Percentiles rank a stretch among this genome's conserved stretches.
Conservation (phyloP, 1,140 invertebrate genomes). For the Teleopsis dalmanni region DNA sequence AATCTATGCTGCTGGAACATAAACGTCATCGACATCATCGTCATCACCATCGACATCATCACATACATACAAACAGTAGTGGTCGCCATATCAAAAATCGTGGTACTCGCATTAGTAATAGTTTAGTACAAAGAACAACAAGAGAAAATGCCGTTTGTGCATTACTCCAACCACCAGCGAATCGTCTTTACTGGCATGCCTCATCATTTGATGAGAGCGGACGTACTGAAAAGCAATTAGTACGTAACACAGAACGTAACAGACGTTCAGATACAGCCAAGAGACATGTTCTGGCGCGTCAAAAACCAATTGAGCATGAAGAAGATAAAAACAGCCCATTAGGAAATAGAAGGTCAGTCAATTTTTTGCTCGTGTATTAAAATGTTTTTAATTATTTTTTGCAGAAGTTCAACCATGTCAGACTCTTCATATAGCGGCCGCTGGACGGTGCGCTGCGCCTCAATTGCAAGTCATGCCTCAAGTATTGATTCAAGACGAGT, state of each 20-base stretch:
- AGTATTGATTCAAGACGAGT: slow-evolving; percentile 39
- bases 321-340: slow-evolving; percentile 37
- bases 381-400: slow-evolving; percentile 3
- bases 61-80: slow-evolving; percentile 16
- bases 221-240: slow-evolving; percentile 35
- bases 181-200: slow-evolving; percentile 36
- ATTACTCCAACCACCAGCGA: slow-evolving; percentile 29
- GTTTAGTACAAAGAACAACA: slow-evolving; percentile 31
- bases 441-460: slow-evolving; percentile 37
- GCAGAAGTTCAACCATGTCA: slow-evolving; percentile 39
- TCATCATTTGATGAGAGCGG: slow-evolving; percentile 50
- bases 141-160: slow-evolving; percentile 23
- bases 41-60: slow-evolving; percentile 24
- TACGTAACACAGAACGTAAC: slow-evolving; percentile 46
- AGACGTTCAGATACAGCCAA: slow-evolving; percentile 58
- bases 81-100: slow-evolving; percentile 13
- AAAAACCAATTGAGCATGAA: slow-evolving; percentile 63
- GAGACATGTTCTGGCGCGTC: slow-evolving; percentile 64
- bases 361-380: not conserved
- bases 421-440: slow-evolving; percentile 41
- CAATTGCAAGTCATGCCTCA: slow-evolving; percentile 36
- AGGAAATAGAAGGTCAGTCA: slow-evolving; percentile 31
- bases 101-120: slow-evolving; percentile 33
- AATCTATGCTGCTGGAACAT: slow-evolving; percentile 18
- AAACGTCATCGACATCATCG: slow-evolving; percentile 27